These are phyloP conservation scores for Tachina lurida DNA, from an alignment of 2,888 invertebrate genomes.

Conservation along the genomic window DNA sequence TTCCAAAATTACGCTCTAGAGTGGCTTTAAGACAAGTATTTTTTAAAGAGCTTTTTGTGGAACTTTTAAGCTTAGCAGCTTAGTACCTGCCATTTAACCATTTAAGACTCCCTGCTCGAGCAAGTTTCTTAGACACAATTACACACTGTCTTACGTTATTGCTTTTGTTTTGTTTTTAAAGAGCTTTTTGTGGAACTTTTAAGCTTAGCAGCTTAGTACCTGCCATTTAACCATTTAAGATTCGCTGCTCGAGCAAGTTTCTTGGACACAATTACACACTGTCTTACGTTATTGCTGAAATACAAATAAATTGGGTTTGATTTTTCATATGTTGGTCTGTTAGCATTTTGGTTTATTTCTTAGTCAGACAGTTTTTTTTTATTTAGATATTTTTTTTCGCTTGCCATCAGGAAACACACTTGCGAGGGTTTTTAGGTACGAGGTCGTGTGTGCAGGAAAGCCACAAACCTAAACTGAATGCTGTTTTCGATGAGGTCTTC, in stretches of 20 bases:
- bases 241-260: not conserved
- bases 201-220: too few relatives aligned
- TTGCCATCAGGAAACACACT: slow-evolving; percentile 4
- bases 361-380: slow-evolving; percentile 28
- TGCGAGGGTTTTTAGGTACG: slow-evolving; percentile 4
- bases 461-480: slow-evolving; percentile 1
- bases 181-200: too few relatives aligned
- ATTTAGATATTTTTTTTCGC: not conserved
- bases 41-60: too few relatives aligned
- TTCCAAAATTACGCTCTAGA: too few relatives aligned
- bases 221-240: not conserved
- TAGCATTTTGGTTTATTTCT: slow-evolving; percentile 54
- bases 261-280: slow-evolving; percentile 24
- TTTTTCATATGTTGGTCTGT: slow-evolving; percentile 38
- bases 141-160: slow-evolving; percentile 28
- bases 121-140: slow-evolving; percentile 28
- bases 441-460: slow-evolving; percentile 9
- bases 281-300: slow-evolving; percentile 39
- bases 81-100: too few relatives aligned
- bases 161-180: too few relatives aligned
- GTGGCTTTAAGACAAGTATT: too few relatives aligned
- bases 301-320: slow-evolving; percentile 58
- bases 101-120: slow-evolving; percentile 7
- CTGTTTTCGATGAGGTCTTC: slow-evolving; percentile 40
- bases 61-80: too few relatives aligned